Evolutionary conservation across 2,113 vertebrate genomes (phyloP).

Genomic region (Periophthalmus modestus): DNA sequence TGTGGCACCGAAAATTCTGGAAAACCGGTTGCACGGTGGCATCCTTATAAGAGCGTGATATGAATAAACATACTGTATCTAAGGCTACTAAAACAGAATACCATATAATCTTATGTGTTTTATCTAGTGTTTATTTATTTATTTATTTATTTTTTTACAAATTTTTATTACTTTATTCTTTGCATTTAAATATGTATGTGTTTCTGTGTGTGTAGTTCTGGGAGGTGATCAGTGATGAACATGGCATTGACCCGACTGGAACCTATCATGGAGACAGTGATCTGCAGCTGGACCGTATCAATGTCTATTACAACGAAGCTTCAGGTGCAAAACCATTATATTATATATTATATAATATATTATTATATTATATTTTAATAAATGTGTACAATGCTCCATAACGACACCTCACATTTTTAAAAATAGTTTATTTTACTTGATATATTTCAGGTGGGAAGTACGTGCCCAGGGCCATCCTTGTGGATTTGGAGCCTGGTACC

Average conservation of each 20-base stretch:
- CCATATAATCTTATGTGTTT: neutral
- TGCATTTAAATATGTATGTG: no score
- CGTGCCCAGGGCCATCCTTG: slow-evolving; percentile 75
- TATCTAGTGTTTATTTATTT: neutral
- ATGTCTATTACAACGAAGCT: slow-evolving; percentile 78
- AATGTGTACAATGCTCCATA: neutral
- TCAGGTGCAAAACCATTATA: slow-evolving; percentile 49
- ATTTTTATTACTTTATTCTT: no score
- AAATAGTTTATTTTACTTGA: neutral
- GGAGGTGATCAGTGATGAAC: slow-evolving; percentile 78
- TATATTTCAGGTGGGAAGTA: slow-evolving; percentile 71
- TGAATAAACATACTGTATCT: neutral
- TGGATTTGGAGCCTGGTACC: slow-evolving; percentile 78
- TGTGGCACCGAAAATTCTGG: slow-evolving; percentile 42
- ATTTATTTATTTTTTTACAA: neutral
- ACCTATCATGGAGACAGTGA: slow-evolving; percentile 75
- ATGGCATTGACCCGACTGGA: slow-evolving; percentile 75
- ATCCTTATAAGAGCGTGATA: neutral
- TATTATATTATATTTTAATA: neutral
- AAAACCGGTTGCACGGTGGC: neutral
- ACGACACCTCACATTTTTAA: neutral
- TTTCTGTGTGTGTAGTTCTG: slow-evolving; percentile 61
- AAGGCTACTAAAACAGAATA: neutral
- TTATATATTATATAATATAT: no score
- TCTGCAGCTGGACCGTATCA: slow-evolving; percentile 76